Evolutionary conservation across 2,113 vertebrate genomes (phyloP).

Genomic region (Sorex araneus): DNA sequence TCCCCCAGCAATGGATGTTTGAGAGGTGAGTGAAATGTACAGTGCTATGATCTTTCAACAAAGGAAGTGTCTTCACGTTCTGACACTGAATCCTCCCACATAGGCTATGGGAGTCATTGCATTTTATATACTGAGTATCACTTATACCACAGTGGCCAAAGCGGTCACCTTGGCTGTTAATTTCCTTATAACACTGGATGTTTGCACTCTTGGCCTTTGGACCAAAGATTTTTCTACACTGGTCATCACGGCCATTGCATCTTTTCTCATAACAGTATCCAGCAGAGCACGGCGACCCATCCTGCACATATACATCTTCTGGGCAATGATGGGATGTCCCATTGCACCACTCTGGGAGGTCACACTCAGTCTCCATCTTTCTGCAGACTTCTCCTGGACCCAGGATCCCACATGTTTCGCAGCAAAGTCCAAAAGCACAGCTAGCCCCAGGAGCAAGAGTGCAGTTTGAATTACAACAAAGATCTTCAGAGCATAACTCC

Average conservation of each 20-base stretch:
- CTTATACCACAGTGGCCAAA: constrained; percentile 65
- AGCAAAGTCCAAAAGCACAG: constrained; percentile 57
- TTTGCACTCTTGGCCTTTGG: constrained; percentile 26
- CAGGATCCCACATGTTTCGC: constrained; percentile 69
- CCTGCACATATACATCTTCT: constrained; percentile 90
- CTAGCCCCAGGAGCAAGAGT: background rate
- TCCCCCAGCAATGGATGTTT: constrained; percentile 61
- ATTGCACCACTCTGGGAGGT: constrained; percentile 93
- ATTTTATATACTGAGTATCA: background rate
- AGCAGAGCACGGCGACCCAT: constrained; percentile 88
- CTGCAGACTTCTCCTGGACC: constrained; percentile 90
- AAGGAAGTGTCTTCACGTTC: background rate
- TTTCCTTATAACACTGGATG: background rate
- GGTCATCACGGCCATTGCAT: constrained; percentile 22
- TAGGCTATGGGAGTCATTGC: background rate
- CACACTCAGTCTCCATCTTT: constrained; percentile 86
- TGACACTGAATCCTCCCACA: constrained; percentile 76
- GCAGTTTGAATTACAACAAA: constrained; percentile 40
- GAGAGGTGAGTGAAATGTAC: background rate
- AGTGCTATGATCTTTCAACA: background rate
- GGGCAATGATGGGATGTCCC: constrained; percentile 90
- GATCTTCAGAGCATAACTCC: background rate
- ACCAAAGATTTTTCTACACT: constrained; percentile 59
- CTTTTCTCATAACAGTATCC: constrained; percentile 65
- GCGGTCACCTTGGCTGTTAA: constrained; percentile 52